A percentile compares a stretch with the other conserved stretches of the same genome.
These are phyloP conservation scores for Daboia siamensis DNA, from an alignment of 2,113 vertebrate genomes.

Conservation along the genomic window DNA sequence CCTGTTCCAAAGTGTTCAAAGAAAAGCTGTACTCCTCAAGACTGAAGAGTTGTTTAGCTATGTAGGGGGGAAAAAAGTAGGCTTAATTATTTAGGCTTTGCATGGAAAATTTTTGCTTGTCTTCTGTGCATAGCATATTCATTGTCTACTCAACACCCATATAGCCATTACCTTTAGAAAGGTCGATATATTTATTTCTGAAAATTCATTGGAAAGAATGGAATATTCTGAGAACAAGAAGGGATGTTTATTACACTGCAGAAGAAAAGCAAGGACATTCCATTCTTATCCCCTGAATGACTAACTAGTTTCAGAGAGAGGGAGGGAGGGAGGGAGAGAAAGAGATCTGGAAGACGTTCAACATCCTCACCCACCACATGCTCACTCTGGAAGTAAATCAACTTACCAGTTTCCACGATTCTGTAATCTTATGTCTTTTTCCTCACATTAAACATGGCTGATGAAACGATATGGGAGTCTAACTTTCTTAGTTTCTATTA, in stretches of 20 bases:
- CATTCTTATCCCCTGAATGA: too few species aligned
- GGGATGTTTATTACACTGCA: too few species aligned
- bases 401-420: not conserved
- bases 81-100: not conserved
- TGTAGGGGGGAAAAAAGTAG: not conserved
- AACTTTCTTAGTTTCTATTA: not conserved
- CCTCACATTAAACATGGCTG: not conserved
- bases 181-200: too few species aligned
- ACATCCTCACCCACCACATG: not conserved
- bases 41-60: constrained; percentile 64
- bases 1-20: constrained; percentile 70
- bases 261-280: too few species aligned
- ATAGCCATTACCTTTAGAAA: not conserved
- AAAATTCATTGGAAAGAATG: too few species aligned
- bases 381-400: not conserved
- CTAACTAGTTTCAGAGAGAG: too few species aligned
- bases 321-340: too few species aligned
- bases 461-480: not conserved
- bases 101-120: not conserved
- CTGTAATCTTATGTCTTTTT: not conserved
- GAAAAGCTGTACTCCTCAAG: constrained; percentile 78
- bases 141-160: not conserved
- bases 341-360: not conserved
- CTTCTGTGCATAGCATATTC: not conserved
- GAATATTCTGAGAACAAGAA: too few species aligned